Conservation (phyloP, 2,797 vertebrate genomes). For the Avahi laniger region DNA sequence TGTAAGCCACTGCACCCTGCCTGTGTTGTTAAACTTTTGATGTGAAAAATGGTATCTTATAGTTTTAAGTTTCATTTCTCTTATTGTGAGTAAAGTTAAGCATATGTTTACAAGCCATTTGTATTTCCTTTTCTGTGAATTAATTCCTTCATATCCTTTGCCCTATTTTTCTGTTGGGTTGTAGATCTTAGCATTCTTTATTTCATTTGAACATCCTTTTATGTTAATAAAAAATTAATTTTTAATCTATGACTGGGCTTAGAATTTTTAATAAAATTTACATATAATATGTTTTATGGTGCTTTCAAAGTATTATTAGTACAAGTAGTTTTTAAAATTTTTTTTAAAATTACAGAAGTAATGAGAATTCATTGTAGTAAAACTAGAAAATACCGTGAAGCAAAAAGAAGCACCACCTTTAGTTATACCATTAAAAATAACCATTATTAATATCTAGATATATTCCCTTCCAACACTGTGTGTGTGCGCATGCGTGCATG, state of each 20-base stretch:
- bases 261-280: not conserved
- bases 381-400: not conserved
- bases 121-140: slow-evolving; percentile 9
- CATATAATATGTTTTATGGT: not conserved
- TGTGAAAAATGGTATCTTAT: too few relatives aligned
- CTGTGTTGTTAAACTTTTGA: too few relatives aligned
- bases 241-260: not conserved
- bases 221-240: not conserved
- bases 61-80: not conserved
- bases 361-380: not conserved
- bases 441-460: not conserved
- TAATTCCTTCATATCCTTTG: not conserved
- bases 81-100: not conserved
- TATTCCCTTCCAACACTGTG: not conserved
- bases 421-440: not conserved
- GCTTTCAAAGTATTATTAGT: not conserved
- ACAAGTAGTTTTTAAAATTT: not conserved
- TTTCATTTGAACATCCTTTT: not conserved
- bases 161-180: not conserved
- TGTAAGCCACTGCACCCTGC: too few relatives aligned
- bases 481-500: too few relatives aligned
- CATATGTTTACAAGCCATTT: not conserved
- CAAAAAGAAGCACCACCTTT: not conserved
- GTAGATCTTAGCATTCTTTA: not conserved
- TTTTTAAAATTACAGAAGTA: not conserved